Percentiles rank a stretch among this genome's conserved stretches.
phyloP scores from a whole-genome alignment of 1,140 invertebrate species.

The Nautilus pompilius region DNA sequence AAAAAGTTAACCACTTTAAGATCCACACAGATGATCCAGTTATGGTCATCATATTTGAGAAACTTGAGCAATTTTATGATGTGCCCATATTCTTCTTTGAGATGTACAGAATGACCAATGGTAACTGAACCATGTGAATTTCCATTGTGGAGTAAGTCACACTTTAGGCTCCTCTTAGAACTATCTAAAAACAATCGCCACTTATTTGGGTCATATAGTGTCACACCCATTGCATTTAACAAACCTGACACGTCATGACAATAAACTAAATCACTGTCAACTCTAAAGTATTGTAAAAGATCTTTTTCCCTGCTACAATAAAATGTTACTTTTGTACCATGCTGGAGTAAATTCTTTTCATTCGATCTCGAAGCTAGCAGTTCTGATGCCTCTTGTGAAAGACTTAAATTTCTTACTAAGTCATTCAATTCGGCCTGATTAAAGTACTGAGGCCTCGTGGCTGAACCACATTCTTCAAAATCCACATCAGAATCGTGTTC shows the following conservation, averaged over 20 bases:
- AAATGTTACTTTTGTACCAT: not conserved
- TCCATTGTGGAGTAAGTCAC: not conserved
- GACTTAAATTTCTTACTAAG: not conserved
- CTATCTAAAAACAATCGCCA: not conserved
- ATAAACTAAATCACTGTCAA: not conserved
- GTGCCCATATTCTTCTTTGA: not conserved
- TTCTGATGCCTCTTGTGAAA: not conserved
- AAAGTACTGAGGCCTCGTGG: not conserved
- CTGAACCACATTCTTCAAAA: not conserved
- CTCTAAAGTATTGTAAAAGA: not conserved
- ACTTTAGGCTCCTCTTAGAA: not conserved
- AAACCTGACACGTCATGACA: not conserved
- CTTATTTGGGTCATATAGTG: not conserved
- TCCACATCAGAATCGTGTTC: not conserved
- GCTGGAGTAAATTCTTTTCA: not conserved
- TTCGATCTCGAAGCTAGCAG: not conserved
- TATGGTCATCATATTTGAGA: not conserved
- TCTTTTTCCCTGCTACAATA: not conserved
- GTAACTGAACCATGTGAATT: not conserved
- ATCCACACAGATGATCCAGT: not conserved
- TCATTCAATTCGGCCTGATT: not conserved
- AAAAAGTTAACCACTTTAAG: not conserved
- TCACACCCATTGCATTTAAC: not conserved
- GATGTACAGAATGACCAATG: not conserved
- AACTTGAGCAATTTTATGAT: not conserved